Conservation (phyloP, 1,140 invertebrate genomes). For the Planococcus citri region DNA sequence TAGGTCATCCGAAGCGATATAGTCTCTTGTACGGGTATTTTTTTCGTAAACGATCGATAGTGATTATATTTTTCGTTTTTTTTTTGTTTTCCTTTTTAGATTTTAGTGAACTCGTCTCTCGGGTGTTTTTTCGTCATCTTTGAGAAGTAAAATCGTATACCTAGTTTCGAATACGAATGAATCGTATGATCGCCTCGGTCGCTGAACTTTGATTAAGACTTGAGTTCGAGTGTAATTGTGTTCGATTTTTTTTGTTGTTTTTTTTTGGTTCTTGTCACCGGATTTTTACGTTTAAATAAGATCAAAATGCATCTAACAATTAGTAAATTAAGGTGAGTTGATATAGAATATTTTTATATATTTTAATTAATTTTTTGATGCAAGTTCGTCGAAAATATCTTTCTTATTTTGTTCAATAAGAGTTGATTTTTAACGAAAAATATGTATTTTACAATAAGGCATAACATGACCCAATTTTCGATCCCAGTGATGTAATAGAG, state of each 20-base stretch:
- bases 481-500: no score
- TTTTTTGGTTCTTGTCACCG: background rate
- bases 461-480: no score
- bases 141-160: no score
- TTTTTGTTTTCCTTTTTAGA: background rate
- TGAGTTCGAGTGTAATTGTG: background rate
- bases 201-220: background rate
- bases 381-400: no score
- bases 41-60: background rate
- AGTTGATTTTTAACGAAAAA: no score
- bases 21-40: background rate
- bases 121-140: background rate
- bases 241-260: background rate
- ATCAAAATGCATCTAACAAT: background rate
- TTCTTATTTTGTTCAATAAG: no score
- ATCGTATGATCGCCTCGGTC: no score
- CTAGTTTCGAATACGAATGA: no score
- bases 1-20: no score
- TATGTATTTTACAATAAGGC: no score
- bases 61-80: background rate
- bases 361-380: no score
- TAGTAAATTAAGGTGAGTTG: constrained; percentile 5
- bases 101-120: background rate
- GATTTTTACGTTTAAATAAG: no score
- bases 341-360: background rate